Evolutionary conservation across 2,888 invertebrate genomes (phyloP), one percentile per base, ranked within the genome.

Genomic region (Phalangium opilio): DNA sequence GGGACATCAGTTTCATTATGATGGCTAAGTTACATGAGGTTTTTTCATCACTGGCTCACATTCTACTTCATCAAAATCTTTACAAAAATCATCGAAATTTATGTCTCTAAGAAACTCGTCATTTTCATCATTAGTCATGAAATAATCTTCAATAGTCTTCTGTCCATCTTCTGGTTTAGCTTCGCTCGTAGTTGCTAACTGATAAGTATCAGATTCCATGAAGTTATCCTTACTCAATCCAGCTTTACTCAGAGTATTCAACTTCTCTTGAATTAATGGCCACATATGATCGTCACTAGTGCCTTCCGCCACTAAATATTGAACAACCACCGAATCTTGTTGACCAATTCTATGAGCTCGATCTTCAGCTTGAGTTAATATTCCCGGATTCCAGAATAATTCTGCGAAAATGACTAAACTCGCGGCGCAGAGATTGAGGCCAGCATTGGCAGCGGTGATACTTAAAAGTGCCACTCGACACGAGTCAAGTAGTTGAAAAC

Each of bases 381-480:
- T 89, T 64, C 91, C 95, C 3, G 96, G 96, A 70, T 95, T 96
- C 95, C 95, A 96, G 64, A 83, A 85, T 34, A 93, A 70, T 65
- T 93, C 93, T 0, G 90, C 87, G 70, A 98, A 98, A 1, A 98
- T 67, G 18, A 96, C 91, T 14, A 87, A 71, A 48, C 76, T 74
- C 0, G 95, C 91, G 0, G 93, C 83, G 0, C 95, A 95, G 45
- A 96, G 70, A 3, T 93, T 95, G 46, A 98, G 76, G 1, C 96
- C 96, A 0, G 89, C 75, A 66, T 80, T 83, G 12, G 93, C 90
- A 0, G 96, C 90, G 5, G 83, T 87, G 47, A 93, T 78, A 0
- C 91, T 91, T 50, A 96, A 70, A 41, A 95, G 75, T 0, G 89
- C 95, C 47, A 79, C 81, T 34, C 73, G 68, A 55, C 77, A 79